Base-by-base conservation (phyloP, 2,113 vertebrate genomes). In the Acanthisitta chloris region DNA sequence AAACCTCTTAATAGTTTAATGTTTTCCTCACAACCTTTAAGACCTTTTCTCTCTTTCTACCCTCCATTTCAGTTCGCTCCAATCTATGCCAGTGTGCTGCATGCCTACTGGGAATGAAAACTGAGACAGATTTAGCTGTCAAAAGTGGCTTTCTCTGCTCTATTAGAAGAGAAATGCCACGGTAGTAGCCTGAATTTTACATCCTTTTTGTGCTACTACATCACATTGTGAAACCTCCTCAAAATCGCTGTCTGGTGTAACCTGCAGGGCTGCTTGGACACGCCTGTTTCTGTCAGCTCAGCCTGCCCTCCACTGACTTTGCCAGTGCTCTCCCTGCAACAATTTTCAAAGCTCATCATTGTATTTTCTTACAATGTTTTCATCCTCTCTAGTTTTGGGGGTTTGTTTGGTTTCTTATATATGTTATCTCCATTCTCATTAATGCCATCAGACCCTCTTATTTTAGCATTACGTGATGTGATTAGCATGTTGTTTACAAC, bases 401-500 rank as follows among this genome's bases (percentile, higher is more conserved):
- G 12, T 46, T 79, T 52, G 0, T 58, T 59, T 34, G 51, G 4
- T 3, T 49, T 79, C 85, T 72, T 58, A 12, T n/a, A n/a, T n/a
- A 9, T 24, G 25, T 59, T 49, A 45, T 65, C 81, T 89, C 69
- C 26, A 8, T 89, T 91, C 48, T 84, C 65, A 33, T 36, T 72
- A 76, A 72, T 72, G 59, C 51, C 61, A 29, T 59, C 81, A 85
- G 69, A 82, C 23, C 61, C 66, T 64, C 69, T 81, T 61, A 52
- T 74, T 94, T 92, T 43, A 91, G 51, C 78, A 19, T 81, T 92
- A 59, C 6, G 17, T 61, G 83, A 64, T 48, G 65, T 29, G 57
- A 92, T 92, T 88, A 86, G 48, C 88, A 52, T 29, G 25, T 65
- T 93, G 92, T 82, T 94, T 87, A 83, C 74, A 61, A 29, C 46